Evolutionary conservation across 2,797 vertebrate species (phyloP), one percentile per base, ranked within the genome.

Genomic region (Lepus townsendii): DNA sequence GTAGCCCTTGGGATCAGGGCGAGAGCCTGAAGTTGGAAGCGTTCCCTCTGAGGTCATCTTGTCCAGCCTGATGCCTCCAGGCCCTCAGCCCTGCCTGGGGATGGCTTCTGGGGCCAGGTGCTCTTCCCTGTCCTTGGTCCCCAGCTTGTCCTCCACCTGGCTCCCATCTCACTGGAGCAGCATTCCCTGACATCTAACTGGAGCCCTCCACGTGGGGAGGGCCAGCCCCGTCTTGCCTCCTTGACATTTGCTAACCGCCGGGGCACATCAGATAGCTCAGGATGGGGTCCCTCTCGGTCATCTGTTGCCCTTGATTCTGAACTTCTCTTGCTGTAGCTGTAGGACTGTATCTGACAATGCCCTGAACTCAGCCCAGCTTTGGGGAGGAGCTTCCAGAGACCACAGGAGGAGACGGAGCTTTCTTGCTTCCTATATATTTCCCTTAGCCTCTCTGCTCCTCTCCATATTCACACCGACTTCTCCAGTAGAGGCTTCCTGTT

Each of bases 31-130:
- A 83, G 79, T 86, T 94, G 96, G 97, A 95, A 96, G 79, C 88
- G 52, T 82, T 95, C 95, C 92, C 90, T 96, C 54, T 96, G 97
- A 97, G 93, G 96, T 97, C 96, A 97, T 96, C 94, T 90, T n/a
- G 75, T 95, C 93, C 94, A 50, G 86, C 66, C 85, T 35, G 60
- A 78, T 38, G 66, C 93, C 95, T 72, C 30, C 11, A 35, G 88
- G 93, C 68, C 0, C 90, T 80, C 1, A 19, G 92, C 94, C 92
- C 69, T 85, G 73, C 88, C 80, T 60, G 62, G 47, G 63, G 91
- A 69, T 68, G 73, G 69, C 47, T 93, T 91, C 89, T 30, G 91
- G 65, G 83, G 8, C 71, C n/a, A 24, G 5, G 35, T 60, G 63
- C 75, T 57, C 52, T 52, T 93, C 16, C 75, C 32, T 42, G 62